Base-by-base conservation (phyloP, 1,140 invertebrate genomes). In the Ephestia elutella region DNA sequence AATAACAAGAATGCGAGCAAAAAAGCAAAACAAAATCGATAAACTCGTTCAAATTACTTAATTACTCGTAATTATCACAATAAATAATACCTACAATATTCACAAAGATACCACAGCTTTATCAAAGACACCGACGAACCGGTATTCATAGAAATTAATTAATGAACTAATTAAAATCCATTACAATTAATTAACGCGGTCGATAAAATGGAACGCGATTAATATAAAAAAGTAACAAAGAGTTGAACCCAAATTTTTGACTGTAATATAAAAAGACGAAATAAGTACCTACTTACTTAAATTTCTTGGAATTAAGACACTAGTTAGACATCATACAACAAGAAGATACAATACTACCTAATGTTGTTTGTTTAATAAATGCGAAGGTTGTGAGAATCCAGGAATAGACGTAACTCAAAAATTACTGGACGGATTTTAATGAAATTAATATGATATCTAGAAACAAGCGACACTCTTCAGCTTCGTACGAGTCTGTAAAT, bases 141-240 rank as follows among this genome's bases (percentile, higher is more conserved):
- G 62, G 62, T 71, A 72, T 76, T 68, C 70, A 68, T 66, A 73
- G 75, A 77, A 80, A 74, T 77, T 81, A 86, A 79, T 83, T 78
- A 86, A 87, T 87, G 83, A 85, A 81, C 81, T 85, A 82, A 85
- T 87, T 87, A 81, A 80, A 81, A 80, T 67, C 84, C 79, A 87
- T 87, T 85, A 87, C 82, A 85, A 84, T 82, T 87, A 87, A 85
- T 85, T 82, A 85, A 78, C 65, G 70, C 63, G 62, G 72, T 65
- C 80, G 81, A 82, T 86, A 82, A 82, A 82, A 80, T 82, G 78
- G 70, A 78, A 71, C 71, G 53, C 74, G 72, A 81, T 84, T 79
- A 75, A 87, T 87, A 81, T 74, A 65, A 73, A 70, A 78, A 75
- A 17, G n/a, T 7, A 35, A 35, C 32, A 35, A 35, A 10, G 32